phyloP scores from a whole-genome alignment of 2,888 invertebrate species.

The Tinea pellionella region DNA sequence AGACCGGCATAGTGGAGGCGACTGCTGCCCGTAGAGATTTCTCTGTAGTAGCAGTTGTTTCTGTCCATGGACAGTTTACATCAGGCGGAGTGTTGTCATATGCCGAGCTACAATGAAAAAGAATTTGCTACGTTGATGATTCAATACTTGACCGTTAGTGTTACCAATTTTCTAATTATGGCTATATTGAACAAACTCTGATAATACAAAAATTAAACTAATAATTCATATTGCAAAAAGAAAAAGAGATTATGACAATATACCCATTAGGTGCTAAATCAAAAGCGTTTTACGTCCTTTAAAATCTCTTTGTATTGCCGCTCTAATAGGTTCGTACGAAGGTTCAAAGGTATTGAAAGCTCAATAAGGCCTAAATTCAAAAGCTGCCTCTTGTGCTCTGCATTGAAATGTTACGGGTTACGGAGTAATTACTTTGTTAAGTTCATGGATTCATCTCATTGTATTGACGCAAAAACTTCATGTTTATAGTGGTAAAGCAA shows the following conservation, averaged over 20 bases:
- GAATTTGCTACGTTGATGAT: no score
- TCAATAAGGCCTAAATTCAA: conserved; percentile 52
- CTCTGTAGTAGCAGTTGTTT: no score
- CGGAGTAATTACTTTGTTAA: conserved; percentile 18
- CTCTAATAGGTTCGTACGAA: conserved; percentile 52
- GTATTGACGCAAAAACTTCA: conserved; percentile 8
- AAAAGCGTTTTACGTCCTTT: conserved; percentile 21
- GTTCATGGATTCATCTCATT: not conserved
- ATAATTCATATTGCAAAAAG: no score
- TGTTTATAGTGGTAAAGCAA: not conserved
- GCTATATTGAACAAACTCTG: no score
- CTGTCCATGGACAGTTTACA: no score
- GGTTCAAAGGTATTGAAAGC: conserved; percentile 42
- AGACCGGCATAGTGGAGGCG: no score
- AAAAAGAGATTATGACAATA: not conserved
- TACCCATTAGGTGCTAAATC: not conserved
- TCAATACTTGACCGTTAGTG: no score
- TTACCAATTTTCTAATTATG: no score
- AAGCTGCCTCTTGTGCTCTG: conserved; percentile 22
- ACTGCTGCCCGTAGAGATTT: no score
- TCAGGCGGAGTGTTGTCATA: no score
- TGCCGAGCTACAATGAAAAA: no score
- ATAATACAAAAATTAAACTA: no score
- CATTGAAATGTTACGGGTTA: conserved; percentile 24
- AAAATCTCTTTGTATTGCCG: conserved; percentile 65